Evolutionary conservation across 2,113 vertebrate species (phyloP).

Genomic region (Protomyctophum bolini): DNA sequence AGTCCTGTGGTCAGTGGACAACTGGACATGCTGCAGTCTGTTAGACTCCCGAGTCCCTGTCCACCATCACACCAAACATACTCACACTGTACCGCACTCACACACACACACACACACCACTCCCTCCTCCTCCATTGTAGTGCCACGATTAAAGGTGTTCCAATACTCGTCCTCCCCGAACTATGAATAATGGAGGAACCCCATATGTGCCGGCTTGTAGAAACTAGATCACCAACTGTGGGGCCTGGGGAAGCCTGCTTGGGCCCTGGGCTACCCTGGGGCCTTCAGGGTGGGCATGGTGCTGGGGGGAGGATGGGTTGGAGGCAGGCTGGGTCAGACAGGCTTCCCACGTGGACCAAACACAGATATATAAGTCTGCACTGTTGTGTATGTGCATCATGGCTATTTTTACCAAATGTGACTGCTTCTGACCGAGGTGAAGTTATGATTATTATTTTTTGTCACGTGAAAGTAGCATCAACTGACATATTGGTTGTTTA

Average conservation of each 20-base stretch:
- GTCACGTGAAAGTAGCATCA: no score
- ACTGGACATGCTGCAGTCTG: no score
- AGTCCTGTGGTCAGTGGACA: no score
- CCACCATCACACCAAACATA: background rate
- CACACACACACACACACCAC: background rate
- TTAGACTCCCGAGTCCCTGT: no score
- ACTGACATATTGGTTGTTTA: no score
- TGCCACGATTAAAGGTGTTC: slow-evolving; percentile 25
- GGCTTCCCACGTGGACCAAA: slow-evolving; percentile 23
- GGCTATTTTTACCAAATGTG: background rate
- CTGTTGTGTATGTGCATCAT: background rate
- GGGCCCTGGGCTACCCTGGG: slow-evolving; percentile 38
- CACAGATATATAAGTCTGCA: background rate
- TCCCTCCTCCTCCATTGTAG: background rate
- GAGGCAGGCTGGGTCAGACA: slow-evolving; percentile 33
- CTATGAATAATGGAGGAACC: slow-evolving; percentile 69
- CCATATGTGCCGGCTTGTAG: slow-evolving; percentile 71
- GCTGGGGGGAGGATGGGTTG: background rate
- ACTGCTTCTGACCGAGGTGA: no score
- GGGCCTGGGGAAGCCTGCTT: slow-evolving; percentile 53
- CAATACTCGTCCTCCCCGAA: slow-evolving; percentile 34
- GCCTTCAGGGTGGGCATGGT: slow-evolving; percentile 24
- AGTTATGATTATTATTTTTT: no score
- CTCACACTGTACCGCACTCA: background rate
- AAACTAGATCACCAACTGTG: slow-evolving; percentile 79